Conservation (phyloP, 2,113 vertebrate species). For the Dicrurus megarhynchus region DNA sequence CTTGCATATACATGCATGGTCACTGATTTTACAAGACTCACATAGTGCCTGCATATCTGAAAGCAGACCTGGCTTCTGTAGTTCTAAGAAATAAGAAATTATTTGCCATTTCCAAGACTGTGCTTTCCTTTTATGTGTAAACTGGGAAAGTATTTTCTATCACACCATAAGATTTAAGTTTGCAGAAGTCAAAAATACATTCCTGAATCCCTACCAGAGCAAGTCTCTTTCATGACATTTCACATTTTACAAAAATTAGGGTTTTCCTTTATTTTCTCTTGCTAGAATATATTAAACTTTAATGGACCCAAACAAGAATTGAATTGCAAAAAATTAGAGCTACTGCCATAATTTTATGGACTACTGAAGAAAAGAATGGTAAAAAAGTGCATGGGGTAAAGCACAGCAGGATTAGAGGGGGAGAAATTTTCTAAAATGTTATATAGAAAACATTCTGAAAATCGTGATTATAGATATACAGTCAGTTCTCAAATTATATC, state of each 20-base stretch:
- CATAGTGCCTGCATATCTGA: neutral
- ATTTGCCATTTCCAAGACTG: neutral
- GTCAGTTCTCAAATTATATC: neutral
- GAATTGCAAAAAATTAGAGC: constrained; percentile 29
- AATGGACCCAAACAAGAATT: constrained; percentile 38
- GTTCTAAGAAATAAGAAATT: neutral
- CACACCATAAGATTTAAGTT: neutral
- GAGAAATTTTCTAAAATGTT: neutral
- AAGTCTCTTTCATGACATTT: neutral
- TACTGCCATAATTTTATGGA: constrained; percentile 25
- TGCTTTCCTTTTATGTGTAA: neutral
- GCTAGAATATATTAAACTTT: constrained; percentile 49
- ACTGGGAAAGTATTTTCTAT: neutral
- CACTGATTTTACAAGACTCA: neutral
- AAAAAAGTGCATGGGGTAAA: neutral
- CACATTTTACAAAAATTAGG: constrained; percentile 52
- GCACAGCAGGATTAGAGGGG: neutral
- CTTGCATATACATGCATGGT: neutral
- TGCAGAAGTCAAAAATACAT: neutral
- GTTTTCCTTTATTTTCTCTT: constrained; percentile 12
- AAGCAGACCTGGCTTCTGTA: neutral
- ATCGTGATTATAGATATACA: neutral
- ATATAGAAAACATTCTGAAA: neutral
- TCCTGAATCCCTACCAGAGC: neutral
- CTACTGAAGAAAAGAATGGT: neutral